Base-by-base conservation (phyloP, 2,888 invertebrate species). In the Synanthedon vespiformis region DNA sequence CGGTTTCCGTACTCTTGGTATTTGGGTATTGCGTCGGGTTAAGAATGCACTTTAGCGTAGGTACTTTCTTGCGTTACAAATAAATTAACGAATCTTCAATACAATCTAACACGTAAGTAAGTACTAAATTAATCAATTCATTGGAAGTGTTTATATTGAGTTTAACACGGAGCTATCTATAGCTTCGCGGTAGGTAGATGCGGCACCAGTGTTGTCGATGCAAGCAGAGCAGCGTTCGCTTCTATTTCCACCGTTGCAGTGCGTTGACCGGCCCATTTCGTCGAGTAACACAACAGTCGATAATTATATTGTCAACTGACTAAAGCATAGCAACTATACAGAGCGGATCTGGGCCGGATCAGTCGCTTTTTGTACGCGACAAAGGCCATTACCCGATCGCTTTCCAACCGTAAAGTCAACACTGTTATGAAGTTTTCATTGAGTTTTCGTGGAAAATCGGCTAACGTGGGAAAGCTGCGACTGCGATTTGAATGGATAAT, bases 401-500 rank as follows among this genome's bases (percentile, higher is more conserved):
- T 80, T 84, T 77, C 72, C 74, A 73, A 80, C 59, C 62, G 60
- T 56, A 79, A 78, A 84, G 80, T 82, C 81, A 83, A 82, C 79
- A 79, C 76, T 70, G 82, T 79, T 83, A 85, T 83, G 80, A 81
- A 85, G 78, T 83, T 82, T 80, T 70, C 80, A 80, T 76, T 72
- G 76, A 74, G 76, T 76, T 79, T 74, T 74, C 77, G 65, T 64
- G 70, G 71, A 71, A 81, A 80, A 83, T 79, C 77, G 72, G 73
- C 77, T 78, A 78, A 80, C 77, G 79, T 77, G 75, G 74, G 70
- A 77, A 72, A 71, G 70, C 75, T 75, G 72, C 68, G 70, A 76
- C 72, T 79, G 77, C 76, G 75, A 79, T 81, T 84, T 83, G 82
- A 83, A 84, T 83, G 74, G 79, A 70, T 84, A 83, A 84, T 84